Conservation (phyloP, 1,140 invertebrate genomes). For the Lucilia cuprina region DNA sequence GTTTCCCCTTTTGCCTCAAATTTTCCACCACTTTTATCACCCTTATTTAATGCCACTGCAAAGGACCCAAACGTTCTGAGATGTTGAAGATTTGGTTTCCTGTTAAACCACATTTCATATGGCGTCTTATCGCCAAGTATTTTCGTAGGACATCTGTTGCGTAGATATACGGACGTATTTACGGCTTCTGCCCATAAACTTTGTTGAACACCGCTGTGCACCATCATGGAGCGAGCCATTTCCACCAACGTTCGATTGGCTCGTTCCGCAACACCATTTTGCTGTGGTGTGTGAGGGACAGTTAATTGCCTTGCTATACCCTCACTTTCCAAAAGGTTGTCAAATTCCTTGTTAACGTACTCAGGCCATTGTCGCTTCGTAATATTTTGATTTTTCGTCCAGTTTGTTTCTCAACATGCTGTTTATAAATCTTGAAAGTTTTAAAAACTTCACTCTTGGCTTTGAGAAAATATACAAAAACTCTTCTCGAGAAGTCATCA, state of each 20-base stretch:
- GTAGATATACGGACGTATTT: background rate
- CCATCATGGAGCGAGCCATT: constrained; percentile 24
- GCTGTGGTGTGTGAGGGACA: background rate
- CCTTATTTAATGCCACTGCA: constrained; percentile 18
- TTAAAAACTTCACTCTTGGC: constrained; percentile 49
- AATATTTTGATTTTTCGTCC: too few relatives aligned
- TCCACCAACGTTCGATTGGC: background rate
- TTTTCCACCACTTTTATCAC: background rate
- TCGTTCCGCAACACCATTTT: background rate
- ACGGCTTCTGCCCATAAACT: background rate
- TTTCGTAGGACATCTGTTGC: constrained; percentile 26
- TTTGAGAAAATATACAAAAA: constrained; percentile 50
- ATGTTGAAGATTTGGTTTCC: constrained; percentile 20
- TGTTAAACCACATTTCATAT: constrained; percentile 20
- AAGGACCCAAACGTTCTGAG: background rate
- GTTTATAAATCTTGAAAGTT: constrained; percentile 49
- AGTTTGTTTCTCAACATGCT: constrained; percentile 26
- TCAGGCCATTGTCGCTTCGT: too few relatives aligned
- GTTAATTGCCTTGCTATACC: constrained; percentile 15
- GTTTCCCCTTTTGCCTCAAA: constrained; percentile 4
- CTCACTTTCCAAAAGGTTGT: background rate
- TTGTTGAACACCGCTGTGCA: background rate
- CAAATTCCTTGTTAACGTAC: background rate
- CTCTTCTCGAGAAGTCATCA: constrained; percentile 50
- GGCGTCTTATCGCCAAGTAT: constrained; percentile 25